These are phyloP conservation scores for Budorcas taxicolor DNA, from an alignment of 2,113 vertebrate species.

Conservation along the genomic window DNA sequence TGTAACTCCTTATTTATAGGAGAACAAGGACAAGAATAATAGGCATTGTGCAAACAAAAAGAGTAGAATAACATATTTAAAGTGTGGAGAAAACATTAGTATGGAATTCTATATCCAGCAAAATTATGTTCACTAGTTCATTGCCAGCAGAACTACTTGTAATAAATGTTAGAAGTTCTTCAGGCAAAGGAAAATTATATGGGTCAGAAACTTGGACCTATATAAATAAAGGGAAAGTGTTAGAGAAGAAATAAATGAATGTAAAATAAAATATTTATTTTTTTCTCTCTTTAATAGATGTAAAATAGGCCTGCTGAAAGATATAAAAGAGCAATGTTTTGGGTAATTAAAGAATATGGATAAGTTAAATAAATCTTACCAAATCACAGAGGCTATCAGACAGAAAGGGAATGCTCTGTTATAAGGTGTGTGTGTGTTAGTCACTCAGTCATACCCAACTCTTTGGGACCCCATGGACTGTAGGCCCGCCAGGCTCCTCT, in stretches of 20 bases:
- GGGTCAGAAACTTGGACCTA: not conserved
- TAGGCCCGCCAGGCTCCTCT: not conserved
- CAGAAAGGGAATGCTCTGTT: not conserved
- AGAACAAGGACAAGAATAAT: not conserved
- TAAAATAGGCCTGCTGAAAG: not conserved
- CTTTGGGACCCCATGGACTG: not conserved
- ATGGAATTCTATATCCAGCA: not conserved
- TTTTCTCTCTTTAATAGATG: not conserved
- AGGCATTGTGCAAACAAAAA: not conserved
- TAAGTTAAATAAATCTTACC: not conserved
- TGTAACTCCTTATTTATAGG: not conserved
- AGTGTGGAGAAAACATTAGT: not conserved
- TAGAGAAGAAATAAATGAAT: not conserved
- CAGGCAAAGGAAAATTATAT: not conserved
- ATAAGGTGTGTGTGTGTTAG: not conserved
- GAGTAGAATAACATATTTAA: not conserved
- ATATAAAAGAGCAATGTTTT: not conserved
- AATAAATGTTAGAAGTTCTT: not conserved
- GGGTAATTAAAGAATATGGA: not conserved
- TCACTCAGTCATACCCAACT: accelerated
- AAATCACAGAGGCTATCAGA: not conserved
- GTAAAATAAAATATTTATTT: not conserved
- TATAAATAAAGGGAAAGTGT: not conserved
- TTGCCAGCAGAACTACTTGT: not conserved
- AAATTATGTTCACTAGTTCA: not conserved